Evolutionary conservation across 2,113 vertebrate species (phyloP).

Genomic region (Lonchura striata): DNA sequence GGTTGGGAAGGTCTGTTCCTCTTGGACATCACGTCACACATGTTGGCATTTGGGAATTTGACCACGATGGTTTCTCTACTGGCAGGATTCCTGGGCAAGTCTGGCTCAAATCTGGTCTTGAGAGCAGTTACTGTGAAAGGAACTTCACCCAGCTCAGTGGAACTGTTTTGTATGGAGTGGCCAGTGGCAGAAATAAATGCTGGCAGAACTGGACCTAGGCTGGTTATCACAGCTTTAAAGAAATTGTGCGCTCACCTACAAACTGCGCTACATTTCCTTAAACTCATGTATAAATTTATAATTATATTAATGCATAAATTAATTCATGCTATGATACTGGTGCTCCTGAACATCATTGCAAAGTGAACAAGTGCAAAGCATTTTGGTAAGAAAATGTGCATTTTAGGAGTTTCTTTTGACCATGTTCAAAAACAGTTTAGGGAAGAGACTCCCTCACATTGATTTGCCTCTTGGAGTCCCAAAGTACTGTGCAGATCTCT

Average conservation of each 20-base stretch:
- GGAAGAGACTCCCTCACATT: background rate
- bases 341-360: background rate
- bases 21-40: background rate
- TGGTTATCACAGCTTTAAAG: background rate
- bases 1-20: background rate
- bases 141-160: background rate
- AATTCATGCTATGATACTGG: background rate
- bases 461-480: background rate
- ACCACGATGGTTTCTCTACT: background rate
- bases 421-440: background rate
- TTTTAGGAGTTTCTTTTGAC: background rate
- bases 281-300: background rate
- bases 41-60: background rate
- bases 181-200: background rate
- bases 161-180: background rate
- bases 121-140: background rate
- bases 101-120: background rate
- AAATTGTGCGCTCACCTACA: background rate
- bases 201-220: background rate
- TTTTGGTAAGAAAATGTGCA: background rate
- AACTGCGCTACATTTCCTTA: background rate
- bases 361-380: background rate
- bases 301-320: background rate
- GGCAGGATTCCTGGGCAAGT: background rate
- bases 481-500: background rate